Evolutionary conservation across 2,797 vertebrate species (phyloP), one percentile per base, ranked within the genome.

Genomic region (Takifugu ocellatus): DNA sequence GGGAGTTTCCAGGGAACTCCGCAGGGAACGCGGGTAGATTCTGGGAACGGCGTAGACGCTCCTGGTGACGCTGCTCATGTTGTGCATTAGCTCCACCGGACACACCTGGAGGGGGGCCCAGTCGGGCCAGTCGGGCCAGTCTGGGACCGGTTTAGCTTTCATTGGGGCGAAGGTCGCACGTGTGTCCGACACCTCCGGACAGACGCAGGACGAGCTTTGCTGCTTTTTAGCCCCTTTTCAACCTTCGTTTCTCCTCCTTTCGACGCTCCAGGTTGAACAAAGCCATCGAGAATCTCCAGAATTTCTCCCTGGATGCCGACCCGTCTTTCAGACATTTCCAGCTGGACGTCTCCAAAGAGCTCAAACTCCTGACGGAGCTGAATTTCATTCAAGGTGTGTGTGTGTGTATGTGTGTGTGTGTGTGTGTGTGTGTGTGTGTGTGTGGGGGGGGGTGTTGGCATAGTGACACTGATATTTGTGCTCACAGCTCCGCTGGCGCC

Each of bases 301-400:
- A 88, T 15, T 98, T 97, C 87, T 89, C 90, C 21, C 89, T 95
- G 3, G 92, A 92, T 0, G 93, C 93, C 6, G 94, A 92, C 15
- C 90, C 94, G 10, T 96, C 95, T 31, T 96, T 98, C 87, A 92
- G 92, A 78, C 94, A 94, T 66, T 96, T 96, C 88, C 96, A 98
- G 89, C 88, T 98, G 84, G 96, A 98, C 0, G 91, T 96, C 64
- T 93, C 93, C 78, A 91, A 94, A 60, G 96, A 98, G 75, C 92
- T 98, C 75, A 97, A 96, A 82, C 86, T 96, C 33, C 88, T 98
- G 75, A 94, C 91, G 0, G 94, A 95, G 57, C 84, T 98, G 64
- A 93, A 90, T 81, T 98, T 98, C 78, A 93, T 95, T 80, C 90
- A 92, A 89, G 94, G 96, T 98, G 70, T 82, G 85, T 21, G 21